Percentiles rank a stretch among this genome's conserved stretches.
These are phyloP conservation scores for Choloepus hoffmanni DNA, from an alignment of 2,113 vertebrate species.

Conservation along the genomic window DNA sequence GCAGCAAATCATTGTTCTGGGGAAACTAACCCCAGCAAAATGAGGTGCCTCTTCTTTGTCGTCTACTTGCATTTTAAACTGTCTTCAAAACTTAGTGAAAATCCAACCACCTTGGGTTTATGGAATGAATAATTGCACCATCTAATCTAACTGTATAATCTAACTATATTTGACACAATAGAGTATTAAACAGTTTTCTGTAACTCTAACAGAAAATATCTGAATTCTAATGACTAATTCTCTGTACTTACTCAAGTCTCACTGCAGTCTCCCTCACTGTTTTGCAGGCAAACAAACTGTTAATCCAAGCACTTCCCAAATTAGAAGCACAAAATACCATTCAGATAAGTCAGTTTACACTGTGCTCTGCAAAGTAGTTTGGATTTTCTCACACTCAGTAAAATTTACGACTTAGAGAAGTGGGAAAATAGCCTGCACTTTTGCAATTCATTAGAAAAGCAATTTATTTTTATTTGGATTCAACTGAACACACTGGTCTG, in stretches of 20 bases:
- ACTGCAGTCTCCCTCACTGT: slow-evolving; percentile 73
- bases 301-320: slow-evolving; percentile 76
- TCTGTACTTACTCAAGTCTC: neutral
- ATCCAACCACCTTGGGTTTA: neutral
- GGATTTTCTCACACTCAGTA: slow-evolving; percentile 26
- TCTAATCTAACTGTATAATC: neutral
- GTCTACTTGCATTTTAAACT: neutral
- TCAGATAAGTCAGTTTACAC: slow-evolving; percentile 63
- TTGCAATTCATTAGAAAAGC: slow-evolving; percentile 22
- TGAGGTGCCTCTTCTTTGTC: neutral
- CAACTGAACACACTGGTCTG: neutral
- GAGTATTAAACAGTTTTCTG: slow-evolving; percentile 67
- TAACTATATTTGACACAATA: slow-evolving; percentile 15
- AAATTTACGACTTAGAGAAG: slow-evolving; percentile 11
- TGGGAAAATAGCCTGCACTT: slow-evolving; percentile 14
- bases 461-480: slow-evolving; percentile 45
- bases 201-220: slow-evolving; percentile 69
- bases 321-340: slow-evolving; percentile 80
- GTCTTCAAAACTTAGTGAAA: neutral
- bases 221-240: neutral
- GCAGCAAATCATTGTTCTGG: too few species aligned
- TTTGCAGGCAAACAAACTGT: slow-evolving; percentile 75
- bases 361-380: slow-evolving; percentile 62
- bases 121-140: neutral
- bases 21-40: too few species aligned